These are phyloP conservation scores for Homarus americanus DNA, from an alignment of 1,140 invertebrate species.

Conservation along the genomic window DNA sequence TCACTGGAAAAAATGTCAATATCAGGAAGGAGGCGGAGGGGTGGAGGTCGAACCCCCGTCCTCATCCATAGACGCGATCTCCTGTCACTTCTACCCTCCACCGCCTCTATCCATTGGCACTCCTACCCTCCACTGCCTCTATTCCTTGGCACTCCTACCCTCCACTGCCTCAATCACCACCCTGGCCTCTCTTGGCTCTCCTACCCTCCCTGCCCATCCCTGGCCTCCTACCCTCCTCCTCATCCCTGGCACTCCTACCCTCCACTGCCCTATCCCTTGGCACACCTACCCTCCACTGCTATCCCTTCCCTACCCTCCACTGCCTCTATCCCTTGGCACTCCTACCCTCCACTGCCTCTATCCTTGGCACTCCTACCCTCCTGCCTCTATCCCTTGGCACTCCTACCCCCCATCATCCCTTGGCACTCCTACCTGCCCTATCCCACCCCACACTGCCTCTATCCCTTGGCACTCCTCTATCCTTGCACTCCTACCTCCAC, in stretches of 20 bases:
- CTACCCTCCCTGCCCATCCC: background rate
- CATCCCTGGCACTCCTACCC: background rate
- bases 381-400: too few relatives aligned
- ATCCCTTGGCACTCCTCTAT: too few relatives aligned
- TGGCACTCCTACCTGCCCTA: too few relatives aligned
- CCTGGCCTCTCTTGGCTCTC: background rate
- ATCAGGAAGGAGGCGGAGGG: constrained; percentile 28
- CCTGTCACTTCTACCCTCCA: background rate
- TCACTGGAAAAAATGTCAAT: constrained; percentile 67
- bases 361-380: too few relatives aligned
- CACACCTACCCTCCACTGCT: background rate
- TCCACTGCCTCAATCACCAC: background rate
- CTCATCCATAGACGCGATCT: constrained; percentile 29
- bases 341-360: background rate
- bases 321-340: background rate
- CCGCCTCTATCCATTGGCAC: background rate
- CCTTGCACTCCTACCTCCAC: too few relatives aligned
- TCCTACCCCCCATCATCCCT: too few relatives aligned
- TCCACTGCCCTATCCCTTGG: background rate
- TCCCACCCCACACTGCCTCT: too few relatives aligned
- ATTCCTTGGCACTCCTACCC: background rate
- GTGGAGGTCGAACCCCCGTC: background rate
- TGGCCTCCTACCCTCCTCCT: background rate
- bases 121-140: background rate
- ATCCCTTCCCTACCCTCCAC: background rate